Percentiles rank a stretch among this genome's conserved stretches.
phyloP scores from a whole-genome alignment of 2,888 invertebrate species.

The Barypeithes pellucidus region DNA sequence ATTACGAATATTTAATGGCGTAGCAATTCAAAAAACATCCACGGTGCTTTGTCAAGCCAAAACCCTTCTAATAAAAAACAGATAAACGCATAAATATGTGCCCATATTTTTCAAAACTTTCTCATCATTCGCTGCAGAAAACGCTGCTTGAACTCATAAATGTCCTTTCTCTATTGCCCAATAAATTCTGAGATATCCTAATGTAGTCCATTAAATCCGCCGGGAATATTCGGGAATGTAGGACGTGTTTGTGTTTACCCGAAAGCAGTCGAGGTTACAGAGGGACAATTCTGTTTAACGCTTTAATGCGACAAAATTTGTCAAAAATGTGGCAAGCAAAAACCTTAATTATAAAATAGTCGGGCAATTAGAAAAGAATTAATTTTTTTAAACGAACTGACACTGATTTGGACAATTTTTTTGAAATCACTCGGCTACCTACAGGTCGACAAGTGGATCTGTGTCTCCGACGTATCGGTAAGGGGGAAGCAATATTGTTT shows the following conservation, averaged over 20 bases:
- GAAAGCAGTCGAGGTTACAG: slow-evolving; percentile 2
- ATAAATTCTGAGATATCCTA: slow-evolving; percentile 50
- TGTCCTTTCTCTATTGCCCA: slow-evolving; percentile 39
- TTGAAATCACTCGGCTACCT: too few species aligned
- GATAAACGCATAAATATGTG: slow-evolving; percentile 8
- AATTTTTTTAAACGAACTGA: too few species aligned
- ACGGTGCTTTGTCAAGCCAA: neutral
- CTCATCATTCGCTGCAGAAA: slow-evolving; percentile 20
- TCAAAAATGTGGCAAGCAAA: too few species aligned
- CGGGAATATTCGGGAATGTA: slow-evolving; percentile 45
- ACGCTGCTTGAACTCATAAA: slow-evolving; percentile 33
- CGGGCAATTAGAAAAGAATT: too few species aligned
- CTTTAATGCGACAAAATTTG: too few species aligned
- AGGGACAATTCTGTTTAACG: too few species aligned
- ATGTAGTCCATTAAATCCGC: slow-evolving; percentile 49
- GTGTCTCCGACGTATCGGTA: too few species aligned
- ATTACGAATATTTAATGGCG: neutral
- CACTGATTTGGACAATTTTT: too few species aligned
- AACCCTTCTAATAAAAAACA: slow-evolving; percentile 11
- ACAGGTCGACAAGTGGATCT: too few species aligned
- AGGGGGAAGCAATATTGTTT: too few species aligned
- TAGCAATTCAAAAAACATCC: neutral
- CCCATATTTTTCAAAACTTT: slow-evolving; percentile 16
- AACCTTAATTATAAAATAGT: too few species aligned
- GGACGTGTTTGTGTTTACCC: slow-evolving; percentile 45